These are phyloP conservation scores for Antennarius maculatus DNA, from an alignment of 2,797 vertebrate genomes.

Conservation along the genomic window DNA sequence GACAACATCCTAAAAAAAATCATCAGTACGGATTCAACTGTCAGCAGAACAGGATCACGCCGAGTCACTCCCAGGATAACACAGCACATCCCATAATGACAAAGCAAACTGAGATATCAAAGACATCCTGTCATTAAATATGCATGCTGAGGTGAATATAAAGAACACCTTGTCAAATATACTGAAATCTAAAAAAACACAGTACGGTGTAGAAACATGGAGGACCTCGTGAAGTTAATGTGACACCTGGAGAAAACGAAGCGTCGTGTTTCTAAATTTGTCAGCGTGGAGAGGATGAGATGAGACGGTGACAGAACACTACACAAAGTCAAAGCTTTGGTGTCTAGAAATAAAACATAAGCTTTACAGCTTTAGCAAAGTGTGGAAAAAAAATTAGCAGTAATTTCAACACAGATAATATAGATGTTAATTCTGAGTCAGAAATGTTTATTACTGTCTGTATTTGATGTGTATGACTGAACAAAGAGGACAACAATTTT, in stretches of 20 bases:
- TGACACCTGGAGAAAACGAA: background rate
- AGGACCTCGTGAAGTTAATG: constrained; percentile 1
- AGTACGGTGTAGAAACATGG: constrained; percentile 11
- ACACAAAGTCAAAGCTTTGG: background rate
- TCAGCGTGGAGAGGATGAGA: background rate
- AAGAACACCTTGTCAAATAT: background rate
- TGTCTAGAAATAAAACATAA: background rate
- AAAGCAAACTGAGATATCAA: constrained; percentile 8
- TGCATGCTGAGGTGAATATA: background rate
- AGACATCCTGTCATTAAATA: background rate
- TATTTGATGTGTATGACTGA: too few species aligned
- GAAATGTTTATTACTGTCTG: too few species aligned
- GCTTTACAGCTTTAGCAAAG: background rate
- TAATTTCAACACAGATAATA: background rate
- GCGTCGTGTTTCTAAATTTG: background rate
- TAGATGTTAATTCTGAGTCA: background rate
- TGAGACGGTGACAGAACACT: too few species aligned
- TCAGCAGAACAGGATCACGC: background rate
- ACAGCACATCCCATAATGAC: constrained; percentile 25
- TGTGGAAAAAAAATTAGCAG: background rate
- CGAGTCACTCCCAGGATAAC: constrained; percentile 4
- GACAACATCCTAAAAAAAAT: background rate
- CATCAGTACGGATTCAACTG: constrained; percentile 2
- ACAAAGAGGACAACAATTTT: too few species aligned
- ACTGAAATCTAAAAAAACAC: background rate